Evolutionary conservation across 2,113 vertebrate genomes (phyloP), one percentile per base, ranked within the genome.

Genomic region (Quiscalus mexicanus): DNA sequence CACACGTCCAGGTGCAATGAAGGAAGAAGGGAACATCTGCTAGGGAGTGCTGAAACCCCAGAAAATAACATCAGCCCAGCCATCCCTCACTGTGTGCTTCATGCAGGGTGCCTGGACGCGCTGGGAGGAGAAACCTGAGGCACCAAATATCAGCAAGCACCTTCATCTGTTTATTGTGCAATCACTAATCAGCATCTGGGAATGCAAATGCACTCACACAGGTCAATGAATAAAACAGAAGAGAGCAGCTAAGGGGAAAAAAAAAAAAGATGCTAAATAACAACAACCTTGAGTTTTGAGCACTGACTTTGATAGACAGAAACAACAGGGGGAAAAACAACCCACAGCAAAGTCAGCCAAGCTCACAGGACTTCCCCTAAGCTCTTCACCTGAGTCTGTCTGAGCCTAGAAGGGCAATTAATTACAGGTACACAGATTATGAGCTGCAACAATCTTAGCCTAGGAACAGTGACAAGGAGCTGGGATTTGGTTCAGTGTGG

Each of bases 21-120:
- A 64, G 85, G 88, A 93, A 94, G 75, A 58, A 87, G 71, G 42
- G 64, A 86, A 85, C 94, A 96, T 73, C 90, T 97, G 90, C 82
- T 9, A 73, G 75, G 58, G 84, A 94, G 77, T 12, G 53, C 62
- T 76, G 70, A 63, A 83, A n/a, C 21, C 70, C 65, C 90, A 77
- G 71, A 41, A 94, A 88, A 73, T 1, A 50, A 3, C 78, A 68
- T n/a, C 56, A n/a, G 14, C 35, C 22, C 0, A 4, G 56, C 21
- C 22, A 0, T 15, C 62, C 31, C n/a, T 4, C n/a, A 2, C 45
- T 2, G 7, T 7, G 73, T 2, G 4, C 42, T 63, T 59, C 69
- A 16, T 12, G 30, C 1, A 2, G 49, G 80, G 80, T 30, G 42
- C 76, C 68, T 27, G 78, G 58, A 67, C 55, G 31, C 0, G 3